Evolutionary conservation across 2,113 vertebrate species (phyloP), one percentile per base, ranked within the genome.

Genomic region (Oncorhynchus mykiss): DNA sequence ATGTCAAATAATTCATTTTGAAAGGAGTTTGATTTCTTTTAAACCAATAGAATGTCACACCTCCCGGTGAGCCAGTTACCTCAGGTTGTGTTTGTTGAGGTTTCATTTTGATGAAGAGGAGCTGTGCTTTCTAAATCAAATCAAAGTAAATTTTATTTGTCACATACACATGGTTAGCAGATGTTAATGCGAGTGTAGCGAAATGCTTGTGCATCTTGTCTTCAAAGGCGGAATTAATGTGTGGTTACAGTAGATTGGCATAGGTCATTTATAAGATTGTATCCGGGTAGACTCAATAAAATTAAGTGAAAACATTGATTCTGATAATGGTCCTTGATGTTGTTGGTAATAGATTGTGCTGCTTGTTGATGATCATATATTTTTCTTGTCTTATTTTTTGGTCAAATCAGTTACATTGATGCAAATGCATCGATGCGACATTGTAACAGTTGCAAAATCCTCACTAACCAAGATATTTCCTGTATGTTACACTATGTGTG

Each of bases 1-100:
- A 20, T 34, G 67, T 68, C 29, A 68, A 34, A 20, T 68, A 27
- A 68, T 39, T 39, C 29, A 39, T n/a, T 68, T 68, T 68, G 31
- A 34, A 34, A 34, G 67, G 31, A 39, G 29, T 8, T 67, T 20
- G 65, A 67, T 67, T 31, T 57, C 31, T 27, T 31, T 18, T 31
- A 5, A 27, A 67, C 3, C 65, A 25, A 67, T 31, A 45, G 27
- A 29, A 31, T 31, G 27, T 14, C 5, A 31, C 12, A 67, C 31
- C 67, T 68, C 65, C 22, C 6, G n/a, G 27, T 22, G 29, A 34
- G 31, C 31, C 18, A 34, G 12, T 9, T 12, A 39, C 29, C 31
- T 68, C 31, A 39, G 20, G 67, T 68, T 68, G 18, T 27, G 18
- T 68, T 7, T 62, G 59, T 22, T n/a, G 18, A 22, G 5, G 59